Evolutionary conservation across 2,797 vertebrate species (phyloP).

Genomic region (Lepidocolaptes lacrymiger): DNA sequence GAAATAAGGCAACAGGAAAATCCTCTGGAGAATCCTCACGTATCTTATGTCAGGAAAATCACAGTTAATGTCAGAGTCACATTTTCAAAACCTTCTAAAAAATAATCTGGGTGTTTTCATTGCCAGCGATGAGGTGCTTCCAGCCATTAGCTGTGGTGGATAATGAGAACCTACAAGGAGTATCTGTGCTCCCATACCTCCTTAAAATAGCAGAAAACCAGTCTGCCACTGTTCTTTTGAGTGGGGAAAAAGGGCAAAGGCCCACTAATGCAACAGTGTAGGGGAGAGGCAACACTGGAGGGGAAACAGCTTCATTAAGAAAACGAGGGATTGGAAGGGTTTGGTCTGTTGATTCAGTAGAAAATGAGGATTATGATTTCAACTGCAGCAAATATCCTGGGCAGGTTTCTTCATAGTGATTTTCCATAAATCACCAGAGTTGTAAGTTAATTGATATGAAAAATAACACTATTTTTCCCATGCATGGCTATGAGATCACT

Average conservation of each 20-base stretch:
- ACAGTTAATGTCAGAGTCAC: neutral
- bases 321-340: neutral
- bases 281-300: neutral
- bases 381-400: neutral
- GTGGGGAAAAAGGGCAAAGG: neutral
- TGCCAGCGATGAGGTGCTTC: neutral
- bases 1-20: neutral
- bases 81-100: neutral
- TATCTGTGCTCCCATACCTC: neutral
- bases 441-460: conserved; percentile 50
- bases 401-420: neutral
- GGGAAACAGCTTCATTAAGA: neutral
- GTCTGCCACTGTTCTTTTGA: neutral
- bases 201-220: neutral
- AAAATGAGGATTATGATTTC: neutral
- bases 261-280: neutral
- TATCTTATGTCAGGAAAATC: neutral
- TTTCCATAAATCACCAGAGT: conserved; percentile 35
- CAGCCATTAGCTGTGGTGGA: neutral
- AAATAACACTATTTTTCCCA: conserved; percentile 41
- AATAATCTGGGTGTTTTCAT: neutral
- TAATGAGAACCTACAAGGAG: neutral
- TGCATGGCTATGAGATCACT: conserved; percentile 18
- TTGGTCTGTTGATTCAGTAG: neutral
- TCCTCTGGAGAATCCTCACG: neutral